Evolutionary conservation across 2,797 vertebrate species (phyloP).

Genomic region (Cygnus olor): DNA sequence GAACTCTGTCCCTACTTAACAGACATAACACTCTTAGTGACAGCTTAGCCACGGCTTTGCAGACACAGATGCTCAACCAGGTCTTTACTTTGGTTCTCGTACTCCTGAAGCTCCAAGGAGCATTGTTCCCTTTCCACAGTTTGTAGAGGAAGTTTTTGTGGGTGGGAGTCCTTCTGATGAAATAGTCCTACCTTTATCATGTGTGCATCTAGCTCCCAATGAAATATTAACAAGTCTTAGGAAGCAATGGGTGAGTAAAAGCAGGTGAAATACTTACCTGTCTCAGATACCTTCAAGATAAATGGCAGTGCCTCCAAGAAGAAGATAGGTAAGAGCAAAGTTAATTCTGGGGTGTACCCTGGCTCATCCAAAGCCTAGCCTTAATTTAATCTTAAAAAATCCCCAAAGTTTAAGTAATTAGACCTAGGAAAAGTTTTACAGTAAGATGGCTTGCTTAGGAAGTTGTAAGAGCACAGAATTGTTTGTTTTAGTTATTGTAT

Average conservation of each 20-base stretch:
- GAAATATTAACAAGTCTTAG: not conserved
- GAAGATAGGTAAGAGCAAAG: not conserved
- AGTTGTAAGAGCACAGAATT: not conserved
- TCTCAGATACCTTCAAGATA: fast-evolving
- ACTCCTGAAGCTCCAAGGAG: not conserved
- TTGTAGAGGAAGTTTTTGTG: not conserved
- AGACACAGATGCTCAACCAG: not conserved
- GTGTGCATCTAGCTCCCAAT: not conserved
- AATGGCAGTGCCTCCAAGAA: not conserved
- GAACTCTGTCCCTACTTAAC: not conserved
- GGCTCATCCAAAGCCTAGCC: not conserved
- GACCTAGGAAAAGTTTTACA: not conserved
- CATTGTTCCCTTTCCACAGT: not conserved
- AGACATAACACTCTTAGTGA: not conserved
- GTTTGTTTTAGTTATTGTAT: not conserved
- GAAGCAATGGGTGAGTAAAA: not conserved
- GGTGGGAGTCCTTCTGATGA: not conserved
- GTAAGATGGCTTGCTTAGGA: not conserved
- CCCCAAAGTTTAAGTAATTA: not conserved
- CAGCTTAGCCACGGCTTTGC: not conserved
- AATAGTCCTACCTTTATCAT: not conserved
- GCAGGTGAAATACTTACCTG: not conserved
- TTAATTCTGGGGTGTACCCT: not conserved
- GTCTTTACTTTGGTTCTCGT: not conserved
- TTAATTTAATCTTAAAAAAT: not conserved